phyloP scores from a whole-genome alignment of 1,140 invertebrate species.

The Paralvinella palmiformis region DNA sequence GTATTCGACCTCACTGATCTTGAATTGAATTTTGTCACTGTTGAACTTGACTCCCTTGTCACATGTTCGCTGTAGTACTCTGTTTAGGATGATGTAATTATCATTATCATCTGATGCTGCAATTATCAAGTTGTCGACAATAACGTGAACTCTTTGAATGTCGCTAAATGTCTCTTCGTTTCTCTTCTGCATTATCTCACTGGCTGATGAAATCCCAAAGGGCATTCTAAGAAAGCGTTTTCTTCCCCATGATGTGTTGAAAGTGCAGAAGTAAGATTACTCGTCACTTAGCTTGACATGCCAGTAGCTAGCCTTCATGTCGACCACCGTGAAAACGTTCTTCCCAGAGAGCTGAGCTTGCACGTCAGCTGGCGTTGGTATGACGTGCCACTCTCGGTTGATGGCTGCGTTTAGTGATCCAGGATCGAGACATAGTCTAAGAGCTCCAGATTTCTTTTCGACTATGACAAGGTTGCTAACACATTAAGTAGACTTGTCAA shows the following conservation, averaged over 20 bases:
- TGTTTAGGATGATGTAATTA: slow-evolving; percentile 2
- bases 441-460: neutral
- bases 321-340: slow-evolving; percentile 10
- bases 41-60: slow-evolving; percentile 43
- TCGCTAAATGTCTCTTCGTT: slow-evolving; percentile 7
- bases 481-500: neutral
- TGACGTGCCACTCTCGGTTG: slow-evolving; percentile 4
- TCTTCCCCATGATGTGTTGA: slow-evolving; percentile 6
- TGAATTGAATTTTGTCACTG: slow-evolving; percentile 29
- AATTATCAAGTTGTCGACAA: slow-evolving; percentile 36
- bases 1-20: neutral
- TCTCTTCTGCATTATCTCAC: slow-evolving; percentile 6
- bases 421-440: slow-evolving; percentile 10
- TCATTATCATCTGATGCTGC: slow-evolving; percentile 1
- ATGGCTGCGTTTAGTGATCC: slow-evolving; percentile 4
- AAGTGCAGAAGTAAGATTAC: slow-evolving; percentile 13
- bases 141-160: slow-evolving; percentile 22
- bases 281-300: slow-evolving; percentile 9
- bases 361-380: slow-evolving; percentile 12
- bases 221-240: slow-evolving; percentile 10
- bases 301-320: slow-evolving; percentile 15
- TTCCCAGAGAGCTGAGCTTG: neutral
- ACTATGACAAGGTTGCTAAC: neutral
- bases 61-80: slow-evolving; percentile 35
- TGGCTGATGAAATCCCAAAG: slow-evolving; percentile 10